Conservation (phyloP, 2,113 vertebrate species). For the Danio rerio region DNA sequence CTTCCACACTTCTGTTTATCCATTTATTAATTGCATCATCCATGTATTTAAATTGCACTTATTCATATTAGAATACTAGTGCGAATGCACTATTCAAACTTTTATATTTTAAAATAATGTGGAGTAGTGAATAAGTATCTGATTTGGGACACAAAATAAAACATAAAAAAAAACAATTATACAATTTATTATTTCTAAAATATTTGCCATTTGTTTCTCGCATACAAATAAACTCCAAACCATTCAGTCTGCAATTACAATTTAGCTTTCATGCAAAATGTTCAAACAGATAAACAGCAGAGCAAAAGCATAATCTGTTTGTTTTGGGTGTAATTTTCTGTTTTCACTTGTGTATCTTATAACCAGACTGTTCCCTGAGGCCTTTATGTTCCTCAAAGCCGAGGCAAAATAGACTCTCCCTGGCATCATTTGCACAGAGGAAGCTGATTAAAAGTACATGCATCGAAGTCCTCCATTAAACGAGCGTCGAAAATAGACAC, state of each 20-base stretch:
- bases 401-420: conserved; percentile 15
- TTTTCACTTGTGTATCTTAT: conserved; percentile 32
- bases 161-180: too few relatives aligned
- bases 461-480: conserved; percentile 34
- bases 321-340: conserved; percentile 43
- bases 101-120: too few relatives aligned
- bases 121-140: too few relatives aligned
- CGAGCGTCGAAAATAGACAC: conserved; percentile 50
- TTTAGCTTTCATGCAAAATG: not conserved
- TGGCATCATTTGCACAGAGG: conserved; percentile 5
- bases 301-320: conserved; percentile 26
- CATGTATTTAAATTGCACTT: too few relatives aligned
- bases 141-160: too few relatives aligned
- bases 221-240: not conserved
- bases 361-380: conserved; percentile 18
- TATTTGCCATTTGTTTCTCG: not conserved
- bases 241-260: not conserved
- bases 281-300: conserved; percentile 19
- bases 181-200: not conserved
- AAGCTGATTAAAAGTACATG: conserved; percentile 40
- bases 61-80: too few relatives aligned
- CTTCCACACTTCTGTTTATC: too few relatives aligned
- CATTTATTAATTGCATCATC: too few relatives aligned
- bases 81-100: too few relatives aligned
- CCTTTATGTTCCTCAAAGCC: conserved; percentile 24